Evolutionary conservation across 2,888 invertebrate genomes (phyloP).

Genomic region (Congeria kusceri): DNA sequence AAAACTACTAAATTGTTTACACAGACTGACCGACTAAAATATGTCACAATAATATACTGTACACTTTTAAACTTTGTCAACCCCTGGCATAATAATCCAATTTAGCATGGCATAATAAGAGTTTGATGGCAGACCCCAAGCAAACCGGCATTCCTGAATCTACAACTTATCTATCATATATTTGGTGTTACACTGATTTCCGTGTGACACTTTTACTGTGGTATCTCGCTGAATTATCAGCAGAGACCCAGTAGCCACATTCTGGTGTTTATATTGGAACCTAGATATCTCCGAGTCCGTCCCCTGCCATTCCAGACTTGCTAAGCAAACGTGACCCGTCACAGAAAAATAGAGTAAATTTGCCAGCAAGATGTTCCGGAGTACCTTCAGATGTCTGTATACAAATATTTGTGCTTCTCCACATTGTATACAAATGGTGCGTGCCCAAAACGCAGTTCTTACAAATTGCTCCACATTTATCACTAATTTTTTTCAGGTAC

Average conservation of each 20-base stretch:
- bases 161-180: no score
- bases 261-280: conserved; percentile 24
- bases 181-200: neutral
- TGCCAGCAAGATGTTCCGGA: conserved; percentile 34
- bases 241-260: conserved; percentile 8
- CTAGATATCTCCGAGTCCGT: conserved; percentile 7
- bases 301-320: conserved; percentile 35
- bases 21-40: no score
- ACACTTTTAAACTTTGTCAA: no score
- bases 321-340: conserved; percentile 15
- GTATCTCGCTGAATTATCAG: neutral
- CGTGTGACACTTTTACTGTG: conserved; percentile 4
- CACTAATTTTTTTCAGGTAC: neutral
- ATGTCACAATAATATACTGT: no score
- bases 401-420: conserved; percentile 37
- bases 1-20: no score
- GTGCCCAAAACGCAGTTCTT: conserved; percentile 33
- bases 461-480: conserved; percentile 17
- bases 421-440: conserved; percentile 42
- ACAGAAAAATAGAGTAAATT: conserved; percentile 3
- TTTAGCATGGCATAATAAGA: no score
- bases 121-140: no score
- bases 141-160: no score
- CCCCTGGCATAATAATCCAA: no score
- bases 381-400: conserved; percentile 24